phyloP scores from a whole-genome alignment of 2,888 invertebrate genomes.

The Heteromurus nitidus region DNA sequence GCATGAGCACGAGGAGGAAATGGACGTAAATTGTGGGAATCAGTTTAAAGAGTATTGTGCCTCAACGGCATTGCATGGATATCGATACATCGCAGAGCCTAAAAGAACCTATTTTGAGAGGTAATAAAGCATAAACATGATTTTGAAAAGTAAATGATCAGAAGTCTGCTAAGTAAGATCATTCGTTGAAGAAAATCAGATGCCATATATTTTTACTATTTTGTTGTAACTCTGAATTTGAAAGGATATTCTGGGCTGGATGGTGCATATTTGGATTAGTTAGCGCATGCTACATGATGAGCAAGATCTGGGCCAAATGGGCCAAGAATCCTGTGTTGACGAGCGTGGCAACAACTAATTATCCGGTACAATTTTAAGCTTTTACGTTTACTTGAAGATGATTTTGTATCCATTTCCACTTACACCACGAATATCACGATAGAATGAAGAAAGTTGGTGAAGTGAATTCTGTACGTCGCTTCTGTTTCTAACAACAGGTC shows the following conservation, averaged over 20 bases:
- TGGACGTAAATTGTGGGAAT: slow-evolving; percentile 46
- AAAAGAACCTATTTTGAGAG: slow-evolving; percentile 65
- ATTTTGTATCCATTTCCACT: neutral
- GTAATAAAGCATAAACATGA: slow-evolving; percentile 32
- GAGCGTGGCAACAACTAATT: slow-evolving; percentile 70
- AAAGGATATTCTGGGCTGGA: slow-evolving; percentile 67
- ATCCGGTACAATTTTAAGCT: slow-evolving; percentile 50
- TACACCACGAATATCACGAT: neutral
- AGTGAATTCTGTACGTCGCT: too few relatives aligned
- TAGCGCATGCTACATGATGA: slow-evolving; percentile 69
- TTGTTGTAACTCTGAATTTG: neutral
- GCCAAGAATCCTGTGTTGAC: slow-evolving; percentile 71
- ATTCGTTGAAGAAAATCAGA: neutral
- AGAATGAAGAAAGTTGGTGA: too few relatives aligned
- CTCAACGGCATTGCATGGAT: slow-evolving; percentile 69
- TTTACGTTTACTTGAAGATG: neutral
- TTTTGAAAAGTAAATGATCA: too few relatives aligned
- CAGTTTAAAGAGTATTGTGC: slow-evolving; percentile 69
- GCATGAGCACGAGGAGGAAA: slow-evolving; percentile 23
- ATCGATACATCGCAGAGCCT: slow-evolving; percentile 68
- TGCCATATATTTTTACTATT: neutral
- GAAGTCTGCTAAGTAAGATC: too few relatives aligned
- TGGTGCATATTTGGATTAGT: slow-evolving; percentile 70
- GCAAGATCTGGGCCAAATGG: slow-evolving; percentile 71
- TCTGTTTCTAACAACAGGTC: slow-evolving; percentile 34